Base-by-base conservation (phyloP, 2,888 invertebrate genomes). In the Heliconius hortense region DNA sequence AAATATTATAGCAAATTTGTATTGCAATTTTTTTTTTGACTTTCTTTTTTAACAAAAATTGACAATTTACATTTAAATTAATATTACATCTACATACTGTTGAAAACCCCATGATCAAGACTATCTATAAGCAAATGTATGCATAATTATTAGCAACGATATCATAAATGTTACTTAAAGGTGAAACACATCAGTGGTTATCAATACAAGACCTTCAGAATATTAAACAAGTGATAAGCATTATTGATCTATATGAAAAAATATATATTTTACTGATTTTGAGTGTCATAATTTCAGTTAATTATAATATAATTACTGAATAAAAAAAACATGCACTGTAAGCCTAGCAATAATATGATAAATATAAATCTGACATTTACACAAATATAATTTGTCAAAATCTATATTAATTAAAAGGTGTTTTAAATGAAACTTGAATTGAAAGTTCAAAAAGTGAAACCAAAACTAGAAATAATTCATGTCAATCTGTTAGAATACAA, bases 401-500 rank as follows among this genome's bases (percentile, higher is more conserved):
- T 60, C 8, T 24, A 35, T 63, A 1, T 43, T 21, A 48, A 26
- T 67, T 28, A 21, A 48, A 28, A 18, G 2, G 2, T 18, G 2
- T 28, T 53, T 21, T 68, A 68, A 48, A 28, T 48, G 18, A 53
- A 53, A 53, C 28, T 43, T 26, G 8, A 48, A 53, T 68, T 68
- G 2, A 35, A 4, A 53, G 48, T 68, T 39, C 35, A 70, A 48
- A 63, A 53, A n/a, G 60, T 53, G 39, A 75, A 78, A 74, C 64
- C 64, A 77, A 69, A 74, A 76, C 73, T 76, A 79, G 53, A 64
- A 56, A 69, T 72, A 70, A 70, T 31, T 24, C 35, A 26, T 79
- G 77, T 76, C 72, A 78, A 72, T 71, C 73, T 64, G 26, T 35
- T 71, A 60, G 68, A 71, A 76, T 60, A 81, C 69, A 82, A 82